Evolutionary conservation across 2,113 vertebrate species (phyloP).

Genomic region (Tetrao urogallus): DNA sequence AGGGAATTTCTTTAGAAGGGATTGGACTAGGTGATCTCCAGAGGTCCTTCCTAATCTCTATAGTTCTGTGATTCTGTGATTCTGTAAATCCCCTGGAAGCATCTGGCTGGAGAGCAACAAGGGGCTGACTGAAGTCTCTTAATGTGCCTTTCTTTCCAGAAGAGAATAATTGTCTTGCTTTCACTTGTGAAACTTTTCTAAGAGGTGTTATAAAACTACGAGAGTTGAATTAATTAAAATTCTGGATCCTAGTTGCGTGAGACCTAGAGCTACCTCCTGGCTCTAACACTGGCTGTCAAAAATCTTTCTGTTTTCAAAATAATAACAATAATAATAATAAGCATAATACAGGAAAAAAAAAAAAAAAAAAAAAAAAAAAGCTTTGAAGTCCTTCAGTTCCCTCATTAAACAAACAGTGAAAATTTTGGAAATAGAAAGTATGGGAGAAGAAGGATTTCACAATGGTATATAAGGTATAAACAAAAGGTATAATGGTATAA

Average conservation of each 20-base stretch:
- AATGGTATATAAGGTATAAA: neutral
- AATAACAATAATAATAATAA: neutral
- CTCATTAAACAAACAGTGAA: neutral
- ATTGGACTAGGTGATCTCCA: too few relatives aligned
- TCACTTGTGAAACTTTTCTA: neutral
- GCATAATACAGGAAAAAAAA: neutral
- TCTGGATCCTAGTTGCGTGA: neutral
- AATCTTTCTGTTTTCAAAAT: neutral
- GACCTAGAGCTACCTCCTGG: neutral
- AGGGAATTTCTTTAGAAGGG: too few relatives aligned
- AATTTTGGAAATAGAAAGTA: neutral
- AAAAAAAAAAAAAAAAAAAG: neutral
- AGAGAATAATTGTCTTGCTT: neutral
- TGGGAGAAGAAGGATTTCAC: neutral
- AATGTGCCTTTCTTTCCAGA: neutral
- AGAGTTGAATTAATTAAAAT: neutral
- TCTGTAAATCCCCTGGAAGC: neutral
- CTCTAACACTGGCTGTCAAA: neutral
- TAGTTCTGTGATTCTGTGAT: too few relatives aligned
- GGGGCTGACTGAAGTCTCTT: neutral
- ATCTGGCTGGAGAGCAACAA: neutral
- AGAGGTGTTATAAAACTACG: neutral
- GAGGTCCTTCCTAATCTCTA: too few relatives aligned
- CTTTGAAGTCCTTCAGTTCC: neutral
- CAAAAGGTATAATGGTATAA: neutral